These are phyloP conservation scores for Phalanger gymnotis DNA, from an alignment of 2,797 vertebrate genomes.

Conservation along the genomic window DNA sequence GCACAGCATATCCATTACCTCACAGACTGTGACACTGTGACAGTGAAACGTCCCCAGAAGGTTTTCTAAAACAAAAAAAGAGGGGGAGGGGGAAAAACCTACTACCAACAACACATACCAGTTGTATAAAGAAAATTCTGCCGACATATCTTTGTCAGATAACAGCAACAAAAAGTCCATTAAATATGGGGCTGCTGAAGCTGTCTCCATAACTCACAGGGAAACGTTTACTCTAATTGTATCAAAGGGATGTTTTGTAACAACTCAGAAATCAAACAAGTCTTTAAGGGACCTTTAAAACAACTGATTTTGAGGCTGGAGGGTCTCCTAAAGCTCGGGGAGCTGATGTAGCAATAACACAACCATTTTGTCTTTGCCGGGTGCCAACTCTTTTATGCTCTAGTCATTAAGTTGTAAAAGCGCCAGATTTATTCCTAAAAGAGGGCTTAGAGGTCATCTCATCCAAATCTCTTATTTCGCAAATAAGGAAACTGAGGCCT, in stretches of 20 bases:
- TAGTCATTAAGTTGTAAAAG: neutral
- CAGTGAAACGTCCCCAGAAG: slow-evolving; percentile 14
- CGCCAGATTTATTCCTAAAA: neutral
- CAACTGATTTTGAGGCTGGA: neutral
- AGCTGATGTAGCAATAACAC: neutral
- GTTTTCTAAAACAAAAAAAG: neutral
- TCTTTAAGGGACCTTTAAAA: slow-evolving; percentile 55
- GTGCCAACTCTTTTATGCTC: neutral
- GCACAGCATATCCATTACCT: slow-evolving; percentile 28
- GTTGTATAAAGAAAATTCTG: slow-evolving; percentile 12
- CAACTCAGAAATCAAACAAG: slow-evolving; percentile 39
- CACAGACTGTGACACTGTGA: slow-evolving; percentile 28
- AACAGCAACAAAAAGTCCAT: slow-evolving; percentile 47
- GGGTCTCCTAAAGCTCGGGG: slow-evolving; percentile 12
- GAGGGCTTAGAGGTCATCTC: neutral
- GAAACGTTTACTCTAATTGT: slow-evolving; percentile 53
- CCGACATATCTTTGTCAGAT: slow-evolving; percentile 8
- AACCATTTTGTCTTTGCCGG: neutral
- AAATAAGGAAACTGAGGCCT: neutral
- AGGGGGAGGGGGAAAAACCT: neutral
- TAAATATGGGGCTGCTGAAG: slow-evolving; percentile 34
- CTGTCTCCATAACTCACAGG: slow-evolving; percentile 48
- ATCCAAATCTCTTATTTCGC: neutral
- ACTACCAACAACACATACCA: too few species aligned
- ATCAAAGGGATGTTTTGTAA: slow-evolving; percentile 63